A percentile compares a stretch with the other conserved stretches of the same genome.
These are phyloP conservation scores for Tragopan temminckii DNA, from an alignment of 2,797 vertebrate species.

Conservation along the genomic window DNA sequence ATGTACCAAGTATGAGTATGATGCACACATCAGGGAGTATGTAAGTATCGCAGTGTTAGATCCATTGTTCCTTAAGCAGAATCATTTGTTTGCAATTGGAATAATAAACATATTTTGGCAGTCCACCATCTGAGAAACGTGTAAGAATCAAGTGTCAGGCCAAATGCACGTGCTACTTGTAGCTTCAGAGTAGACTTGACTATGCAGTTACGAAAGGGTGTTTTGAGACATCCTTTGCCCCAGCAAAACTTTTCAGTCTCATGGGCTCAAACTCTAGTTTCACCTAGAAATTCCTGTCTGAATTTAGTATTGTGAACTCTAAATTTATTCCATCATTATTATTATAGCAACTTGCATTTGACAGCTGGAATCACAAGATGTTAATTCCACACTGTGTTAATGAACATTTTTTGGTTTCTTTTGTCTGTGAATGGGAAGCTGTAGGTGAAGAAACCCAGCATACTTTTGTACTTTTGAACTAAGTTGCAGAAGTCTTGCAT, in stretches of 20 bases:
- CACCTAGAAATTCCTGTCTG: not conserved
- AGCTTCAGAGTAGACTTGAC: not conserved
- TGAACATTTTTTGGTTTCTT: not conserved
- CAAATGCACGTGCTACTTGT: not conserved
- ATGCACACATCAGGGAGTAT: not conserved
- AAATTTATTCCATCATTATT: not conserved
- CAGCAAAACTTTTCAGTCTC: not conserved
- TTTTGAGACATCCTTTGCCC: slow-evolving; percentile 2
- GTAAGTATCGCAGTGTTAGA: not conserved
- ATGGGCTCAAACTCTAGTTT: not conserved
- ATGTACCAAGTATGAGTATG: fast-evolving
- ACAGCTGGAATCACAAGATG: not conserved
- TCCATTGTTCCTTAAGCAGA: slow-evolving; percentile 2
- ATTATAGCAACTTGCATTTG: not conserved
- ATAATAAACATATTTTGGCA: slow-evolving; percentile 22
- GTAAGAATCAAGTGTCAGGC: slow-evolving; percentile 2
- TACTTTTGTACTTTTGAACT: slow-evolving; percentile 56
- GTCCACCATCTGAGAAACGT: not conserved
- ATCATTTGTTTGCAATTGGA: slow-evolving; percentile 35
- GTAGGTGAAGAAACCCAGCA: not conserved
- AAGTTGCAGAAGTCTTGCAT: not conserved
- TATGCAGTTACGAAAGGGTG: not conserved
- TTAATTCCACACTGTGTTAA: not conserved
- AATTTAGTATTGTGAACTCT: not conserved
- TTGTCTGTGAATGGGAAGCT: not conserved